Evolutionary conservation across 2,888 invertebrate genomes (phyloP), one percentile per base, ranked within the genome.

Genomic region (Hypena proboscidalis): DNA sequence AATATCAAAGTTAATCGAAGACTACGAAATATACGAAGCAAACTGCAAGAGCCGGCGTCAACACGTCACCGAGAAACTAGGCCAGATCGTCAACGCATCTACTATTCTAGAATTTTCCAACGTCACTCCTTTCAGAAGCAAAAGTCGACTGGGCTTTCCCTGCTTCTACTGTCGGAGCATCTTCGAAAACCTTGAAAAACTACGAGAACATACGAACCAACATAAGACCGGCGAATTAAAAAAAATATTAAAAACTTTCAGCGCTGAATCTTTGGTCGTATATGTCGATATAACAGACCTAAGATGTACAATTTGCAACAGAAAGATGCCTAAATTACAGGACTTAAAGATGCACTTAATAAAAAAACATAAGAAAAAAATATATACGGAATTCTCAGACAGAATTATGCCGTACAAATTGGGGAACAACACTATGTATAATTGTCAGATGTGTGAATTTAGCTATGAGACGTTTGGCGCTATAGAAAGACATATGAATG

Each of bases 401-500:
- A 59, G 86, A 27, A 75, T 89, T 0, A 78, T 90, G 29, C 90
- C 90, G 0, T 90, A 80, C 33, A 84, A 83, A 33, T 30, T 90
- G 3, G 59, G 72, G 0, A 50, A 64, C 0, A 60, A 60, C 0
- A 74, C 74, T 2, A 62, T 76, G 0, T 82, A 69, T 4, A 79
- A 83, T 4, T 90, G 90, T 21, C 83, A 84, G 22, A 50, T 84
- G 0, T 89, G 89, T 4, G 81, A 78, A 0, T 81, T 80, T 9
- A 76, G 55, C 4, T 89, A 84, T 21, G 87, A 88, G 42, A 88
- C 88, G 0, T 89, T 88, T 34, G 88, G 88, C 0, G 78, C 89
- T 0, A 83, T 87, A 1, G 89, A 89, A 19, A 38, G 85, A 0
- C 89, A 90, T 44, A 90, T 90, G 90, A 89, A 89, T 3, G 76